Conservation (phyloP, 2,888 invertebrate genomes). For the Netelia melanura region DNA sequence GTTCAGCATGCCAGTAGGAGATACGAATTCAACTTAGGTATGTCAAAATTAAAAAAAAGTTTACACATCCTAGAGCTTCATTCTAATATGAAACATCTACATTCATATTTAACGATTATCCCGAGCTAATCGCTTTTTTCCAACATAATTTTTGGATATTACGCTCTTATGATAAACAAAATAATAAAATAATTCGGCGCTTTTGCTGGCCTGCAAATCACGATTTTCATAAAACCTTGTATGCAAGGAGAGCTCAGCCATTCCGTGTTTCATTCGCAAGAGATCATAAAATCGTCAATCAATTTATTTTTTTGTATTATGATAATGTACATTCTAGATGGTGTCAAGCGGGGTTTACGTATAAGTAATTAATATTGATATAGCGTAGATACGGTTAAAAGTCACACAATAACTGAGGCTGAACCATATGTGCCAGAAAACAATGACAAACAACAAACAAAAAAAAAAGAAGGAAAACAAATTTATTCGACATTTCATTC, state of each 20-base stretch:
- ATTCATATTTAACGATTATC: not conserved
- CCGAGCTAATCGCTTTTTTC: not conserved
- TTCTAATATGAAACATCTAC: not conserved
- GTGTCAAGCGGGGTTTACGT: conserved; percentile 48
- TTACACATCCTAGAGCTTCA: not conserved
- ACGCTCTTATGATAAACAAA: not conserved
- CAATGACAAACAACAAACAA: not conserved
- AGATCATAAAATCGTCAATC: conserved; percentile 58
- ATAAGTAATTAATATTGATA: conserved; percentile 44
- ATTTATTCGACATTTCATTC: conserved; percentile 18
- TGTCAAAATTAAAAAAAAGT: not conserved
- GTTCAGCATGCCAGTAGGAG: conserved; percentile 50
- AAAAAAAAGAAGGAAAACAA: not conserved
- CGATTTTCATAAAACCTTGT: conserved; percentile 32
- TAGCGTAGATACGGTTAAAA: conserved; percentile 62
- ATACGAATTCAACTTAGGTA: conserved; percentile 38
- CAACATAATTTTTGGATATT: not conserved
- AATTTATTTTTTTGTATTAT: conserved; percentile 56
- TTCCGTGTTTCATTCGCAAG: conserved; percentile 62
- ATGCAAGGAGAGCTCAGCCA: conserved; percentile 57
- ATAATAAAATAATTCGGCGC: conserved; percentile 16
- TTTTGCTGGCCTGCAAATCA: conserved; percentile 39
- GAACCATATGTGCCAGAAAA: conserved; percentile 63
- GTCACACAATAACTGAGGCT: conserved; percentile 61
- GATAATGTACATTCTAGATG: conserved; percentile 63